Evolutionary conservation across 1,140 invertebrate species (phyloP).

Genomic region (Dufourea novaeangliae): DNA sequence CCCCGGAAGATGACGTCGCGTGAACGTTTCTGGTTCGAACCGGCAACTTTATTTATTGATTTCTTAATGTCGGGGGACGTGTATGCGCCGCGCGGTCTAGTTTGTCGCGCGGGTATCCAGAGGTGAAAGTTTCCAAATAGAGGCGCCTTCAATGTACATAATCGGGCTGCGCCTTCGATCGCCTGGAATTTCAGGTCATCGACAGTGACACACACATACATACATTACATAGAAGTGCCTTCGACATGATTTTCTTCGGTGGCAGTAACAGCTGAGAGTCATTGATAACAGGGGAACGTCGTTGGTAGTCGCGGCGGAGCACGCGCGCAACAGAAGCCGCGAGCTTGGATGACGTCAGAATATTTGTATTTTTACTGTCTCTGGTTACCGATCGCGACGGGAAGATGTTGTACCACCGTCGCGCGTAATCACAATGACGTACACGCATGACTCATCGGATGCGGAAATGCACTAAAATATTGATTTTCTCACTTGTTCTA

Average conservation of each 20-base stretch:
- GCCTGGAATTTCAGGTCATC: background rate
- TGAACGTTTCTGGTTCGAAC: background rate
- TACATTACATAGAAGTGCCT: too few species aligned
- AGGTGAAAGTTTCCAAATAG: background rate
- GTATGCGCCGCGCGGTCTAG: slow-evolving; percentile 18
- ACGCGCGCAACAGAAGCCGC: too few species aligned
- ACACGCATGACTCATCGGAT: slow-evolving; percentile 12
- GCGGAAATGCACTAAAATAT: slow-evolving; percentile 30
- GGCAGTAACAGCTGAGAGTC: slow-evolving; percentile 44
- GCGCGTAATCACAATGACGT: slow-evolving; percentile 18
- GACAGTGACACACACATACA: too few species aligned
- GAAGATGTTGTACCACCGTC: too few species aligned
- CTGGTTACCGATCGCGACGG: background rate
- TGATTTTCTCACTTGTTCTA: slow-evolving; percentile 17
- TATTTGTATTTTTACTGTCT: slow-evolving; percentile 16
- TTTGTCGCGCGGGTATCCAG: too few species aligned
- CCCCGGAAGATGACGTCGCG: background rate
- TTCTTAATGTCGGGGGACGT: slow-evolving; percentile 39
- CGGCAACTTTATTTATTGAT: slow-evolving; percentile 45
- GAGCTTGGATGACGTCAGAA: slow-evolving; percentile 24
- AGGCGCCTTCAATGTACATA: too few species aligned
- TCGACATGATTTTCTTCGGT: background rate
- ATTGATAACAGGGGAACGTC: slow-evolving; percentile 13
- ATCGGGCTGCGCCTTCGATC: too few species aligned
- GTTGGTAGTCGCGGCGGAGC: background rate